Conservation (phyloP, 2,888 invertebrate species). For the Liodrosophila aerea region DNA sequence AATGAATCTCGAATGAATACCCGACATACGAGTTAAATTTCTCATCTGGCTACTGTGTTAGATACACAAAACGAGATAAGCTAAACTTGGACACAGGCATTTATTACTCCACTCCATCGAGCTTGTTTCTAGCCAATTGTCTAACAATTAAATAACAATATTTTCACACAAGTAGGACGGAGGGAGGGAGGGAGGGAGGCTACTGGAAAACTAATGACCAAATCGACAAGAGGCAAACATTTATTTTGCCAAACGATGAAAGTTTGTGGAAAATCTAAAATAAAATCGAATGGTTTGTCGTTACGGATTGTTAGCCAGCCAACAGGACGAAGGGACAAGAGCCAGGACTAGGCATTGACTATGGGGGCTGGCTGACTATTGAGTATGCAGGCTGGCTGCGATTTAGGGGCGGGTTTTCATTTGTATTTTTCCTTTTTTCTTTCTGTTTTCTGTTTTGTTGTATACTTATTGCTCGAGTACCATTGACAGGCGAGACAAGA, state of each 20-base stretch:
- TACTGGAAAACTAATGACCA: slow-evolving; percentile 46
- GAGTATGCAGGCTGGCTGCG: slow-evolving; percentile 26
- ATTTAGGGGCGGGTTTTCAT: slow-evolving; percentile 65
- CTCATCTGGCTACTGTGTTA: slow-evolving; percentile 45
- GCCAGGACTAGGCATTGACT: slow-evolving; percentile 1
- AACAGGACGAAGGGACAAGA: slow-evolving; percentile 3
- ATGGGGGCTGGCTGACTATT: background rate
- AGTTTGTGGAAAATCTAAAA: slow-evolving; percentile 64
- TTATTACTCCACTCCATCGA: slow-evolving; percentile 1
- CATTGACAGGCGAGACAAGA: slow-evolving; percentile 44
- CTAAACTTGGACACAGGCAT: slow-evolving; percentile 10
- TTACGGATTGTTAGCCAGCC: slow-evolving; percentile 53
- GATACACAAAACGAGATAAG: slow-evolving; percentile 18
- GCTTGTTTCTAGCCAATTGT: slow-evolving; percentile 47
- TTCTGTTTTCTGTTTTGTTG: too few species aligned
- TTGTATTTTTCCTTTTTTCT: slow-evolving; percentile 19
- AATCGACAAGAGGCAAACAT: slow-evolving; percentile 50
- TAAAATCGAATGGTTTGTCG: slow-evolving; percentile 64
- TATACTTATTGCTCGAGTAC: slow-evolving; percentile 16
- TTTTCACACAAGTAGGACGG: slow-evolving; percentile 45
- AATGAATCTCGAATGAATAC: slow-evolving; percentile 11
- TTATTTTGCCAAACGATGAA: slow-evolving; percentile 64
- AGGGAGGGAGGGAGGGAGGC: background rate
- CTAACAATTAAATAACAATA: slow-evolving; percentile 71
- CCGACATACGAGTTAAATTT: slow-evolving; percentile 33